These are phyloP conservation scores for Trachurus trachurus DNA, from an alignment of 2,797 vertebrate species.

Conservation along the genomic window DNA sequence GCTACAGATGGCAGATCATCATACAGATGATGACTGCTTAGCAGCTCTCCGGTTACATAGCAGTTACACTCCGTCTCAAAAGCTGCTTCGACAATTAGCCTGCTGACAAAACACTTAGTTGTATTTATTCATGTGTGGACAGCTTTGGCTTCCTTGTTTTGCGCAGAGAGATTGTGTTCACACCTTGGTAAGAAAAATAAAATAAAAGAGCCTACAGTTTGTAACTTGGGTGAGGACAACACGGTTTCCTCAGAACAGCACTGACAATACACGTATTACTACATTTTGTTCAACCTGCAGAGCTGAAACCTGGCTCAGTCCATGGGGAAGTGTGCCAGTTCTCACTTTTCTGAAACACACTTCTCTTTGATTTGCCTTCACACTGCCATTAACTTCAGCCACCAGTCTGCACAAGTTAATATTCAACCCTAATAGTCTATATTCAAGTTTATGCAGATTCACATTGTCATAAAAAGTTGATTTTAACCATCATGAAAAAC, in stretches of 20 bases:
- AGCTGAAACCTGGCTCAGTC: constrained; percentile 32
- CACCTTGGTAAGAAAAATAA: constrained; percentile 31
- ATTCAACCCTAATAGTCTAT: background rate
- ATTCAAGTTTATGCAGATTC: constrained; percentile 10
- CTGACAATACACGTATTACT: constrained; percentile 14
- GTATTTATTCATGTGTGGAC: constrained; percentile 76
- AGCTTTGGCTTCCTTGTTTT: constrained; percentile 59
- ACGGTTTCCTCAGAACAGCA: background rate
- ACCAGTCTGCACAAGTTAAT: background rate
- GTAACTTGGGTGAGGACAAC: constrained; percentile 22
- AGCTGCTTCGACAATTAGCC: constrained; percentile 82
- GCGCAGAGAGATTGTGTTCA: constrained; percentile 51
- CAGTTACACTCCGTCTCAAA: constrained; percentile 81
- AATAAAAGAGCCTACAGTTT: constrained; percentile 25
- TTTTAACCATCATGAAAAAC: background rate
- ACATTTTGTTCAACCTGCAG: constrained; percentile 40
- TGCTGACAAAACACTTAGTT: constrained; percentile 79
- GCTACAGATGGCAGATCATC: constrained; percentile 82
- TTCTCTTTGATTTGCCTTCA: constrained; percentile 33
- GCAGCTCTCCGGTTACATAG: constrained; percentile 81
- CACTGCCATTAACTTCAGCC: constrained; percentile 42
- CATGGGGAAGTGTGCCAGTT: constrained; percentile 40
- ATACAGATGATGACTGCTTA: constrained; percentile 83
- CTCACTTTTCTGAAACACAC: constrained; percentile 41
- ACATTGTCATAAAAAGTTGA: background rate